Conservation (phyloP, 2,888 invertebrate genomes). For the Eretmocerus hayati region DNA sequence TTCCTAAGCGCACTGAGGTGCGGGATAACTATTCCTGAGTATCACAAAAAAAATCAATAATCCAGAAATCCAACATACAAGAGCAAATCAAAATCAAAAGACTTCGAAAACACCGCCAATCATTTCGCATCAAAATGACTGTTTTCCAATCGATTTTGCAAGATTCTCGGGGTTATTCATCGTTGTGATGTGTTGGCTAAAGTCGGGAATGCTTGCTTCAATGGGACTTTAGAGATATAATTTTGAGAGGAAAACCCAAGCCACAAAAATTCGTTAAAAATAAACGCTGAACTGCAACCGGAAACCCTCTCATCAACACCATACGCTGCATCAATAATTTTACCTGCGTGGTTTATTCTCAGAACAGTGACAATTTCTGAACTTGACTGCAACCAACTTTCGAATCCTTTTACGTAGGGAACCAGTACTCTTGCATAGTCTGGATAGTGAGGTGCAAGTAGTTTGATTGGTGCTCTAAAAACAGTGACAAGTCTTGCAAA, state of each 20-base stretch:
- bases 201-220: conserved; percentile 46
- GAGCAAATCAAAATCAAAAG: too few species aligned
- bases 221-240: conserved; percentile 59
- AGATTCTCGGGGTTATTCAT: too few species aligned
- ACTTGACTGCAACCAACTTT: conserved; percentile 18
- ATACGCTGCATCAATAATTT: conserved; percentile 63
- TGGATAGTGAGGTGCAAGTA: conserved; percentile 59
- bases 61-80: too few species aligned
- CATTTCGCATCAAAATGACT: too few species aligned
- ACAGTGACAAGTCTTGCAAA: conserved; percentile 55
- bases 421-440: conserved; percentile 58
- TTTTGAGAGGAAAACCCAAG: conserved; percentile 64
- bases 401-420: conserved; percentile 46
- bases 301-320: conserved; percentile 53
- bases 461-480: conserved; percentile 58
- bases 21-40: too few species aligned
- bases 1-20: too few species aligned
- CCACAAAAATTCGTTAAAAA: conserved; percentile 60
- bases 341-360: conserved; percentile 65
- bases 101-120: too few species aligned
- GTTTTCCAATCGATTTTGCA: too few species aligned
- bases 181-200: too few species aligned
- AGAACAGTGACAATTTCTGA: conserved; percentile 39
- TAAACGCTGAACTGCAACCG: conserved; percentile 59
- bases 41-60: too few species aligned